Evolutionary conservation across 2,113 vertebrate genomes (phyloP), one percentile per base, ranked within the genome.

Genomic region (Gobiocypris rarus): DNA sequence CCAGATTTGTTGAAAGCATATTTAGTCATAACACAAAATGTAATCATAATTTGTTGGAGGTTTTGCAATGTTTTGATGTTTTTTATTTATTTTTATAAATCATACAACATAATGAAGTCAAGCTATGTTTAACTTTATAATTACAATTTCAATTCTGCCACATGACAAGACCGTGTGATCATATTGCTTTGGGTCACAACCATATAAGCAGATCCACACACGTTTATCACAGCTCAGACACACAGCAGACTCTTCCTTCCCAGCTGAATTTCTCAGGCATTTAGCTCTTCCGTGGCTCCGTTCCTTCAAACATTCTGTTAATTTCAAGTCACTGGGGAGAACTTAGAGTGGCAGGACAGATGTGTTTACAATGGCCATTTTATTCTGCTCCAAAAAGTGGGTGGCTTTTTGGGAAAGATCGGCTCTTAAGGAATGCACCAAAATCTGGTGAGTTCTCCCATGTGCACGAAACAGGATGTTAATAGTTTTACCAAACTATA

Each of bases 361-460:
- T 85, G 86, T 83, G 58, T 50, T 41, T 19, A 87, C 84, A 87
- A 87, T 85, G 63, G 84, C 48, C 50, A 80, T 63, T 85, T 85
- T 54, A 87, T 83, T 73, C 78, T 71, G 78, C 24, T 58, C n/a
- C 54, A 77, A 10, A 56, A 9, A 41, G 81, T 52, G 26, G 75
- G 43, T 75, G 69, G 28, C n/a, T 75, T 61, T 81, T 86, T 73
- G 71, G 67, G 79, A 78, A 78, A 52, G 5, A 48, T 52, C 5
- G 48, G 67, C 54, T 83, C 4, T 61, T 83, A 48, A 79, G 67
- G 19, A 85, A 77, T 82, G 45, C 15, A 52, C 38, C 67, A 69
- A 85, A 85, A 88, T 85, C 81, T 83, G 84, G 75, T 75, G 41
- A 75, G 52, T 45, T 67, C 22, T 63, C 75, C 83, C 76, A 73